A percentile compares a stretch with the other conserved stretches of the same genome.
phyloP scores from a whole-genome alignment of 2,888 invertebrate genomes.

The Orthosia incerta region DNA sequence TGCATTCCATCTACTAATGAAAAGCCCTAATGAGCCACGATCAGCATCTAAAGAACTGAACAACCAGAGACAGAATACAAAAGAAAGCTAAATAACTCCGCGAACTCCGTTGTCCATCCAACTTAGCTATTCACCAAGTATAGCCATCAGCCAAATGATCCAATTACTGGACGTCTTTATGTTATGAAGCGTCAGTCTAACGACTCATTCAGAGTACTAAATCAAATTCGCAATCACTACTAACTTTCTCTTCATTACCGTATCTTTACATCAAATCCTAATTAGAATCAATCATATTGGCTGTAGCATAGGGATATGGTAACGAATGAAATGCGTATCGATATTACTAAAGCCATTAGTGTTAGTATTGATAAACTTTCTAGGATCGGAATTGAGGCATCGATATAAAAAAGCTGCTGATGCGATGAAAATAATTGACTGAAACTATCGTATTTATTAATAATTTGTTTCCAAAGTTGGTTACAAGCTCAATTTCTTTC shows the following conservation, averaged over 20 bases:
- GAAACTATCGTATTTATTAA: background rate
- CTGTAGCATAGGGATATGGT: slow-evolving; percentile 35
- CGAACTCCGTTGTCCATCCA: slow-evolving; percentile 18
- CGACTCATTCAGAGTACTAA: slow-evolving; percentile 53
- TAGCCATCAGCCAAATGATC: slow-evolving; percentile 54
- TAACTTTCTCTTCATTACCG: slow-evolving; percentile 65
- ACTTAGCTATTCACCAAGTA: slow-evolving; percentile 39
- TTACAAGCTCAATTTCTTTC: background rate
- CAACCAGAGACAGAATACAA: slow-evolving; percentile 20
- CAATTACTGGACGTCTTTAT: slow-evolving; percentile 59
- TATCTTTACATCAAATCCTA: slow-evolving; percentile 70
- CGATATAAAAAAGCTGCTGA: background rate
- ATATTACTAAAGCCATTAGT: slow-evolving; percentile 19
- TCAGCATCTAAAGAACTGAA: background rate
- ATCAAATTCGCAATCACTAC: slow-evolving; percentile 53
- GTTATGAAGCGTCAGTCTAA: slow-evolving; percentile 31
- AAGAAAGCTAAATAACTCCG: slow-evolving; percentile 30
- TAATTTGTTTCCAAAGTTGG: background rate
- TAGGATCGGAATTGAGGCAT: background rate
- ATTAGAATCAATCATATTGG: slow-evolving; percentile 73
- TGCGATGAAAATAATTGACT: background rate
- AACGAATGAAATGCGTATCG: slow-evolving; percentile 14
- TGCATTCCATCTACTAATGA: background rate
- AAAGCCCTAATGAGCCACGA: slow-evolving; percentile 13
- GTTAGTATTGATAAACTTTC: slow-evolving; percentile 12